Evolutionary conservation across 2,888 invertebrate genomes (phyloP), one percentile per base, ranked within the genome.

Genomic region (Archips crataeganus): DNA sequence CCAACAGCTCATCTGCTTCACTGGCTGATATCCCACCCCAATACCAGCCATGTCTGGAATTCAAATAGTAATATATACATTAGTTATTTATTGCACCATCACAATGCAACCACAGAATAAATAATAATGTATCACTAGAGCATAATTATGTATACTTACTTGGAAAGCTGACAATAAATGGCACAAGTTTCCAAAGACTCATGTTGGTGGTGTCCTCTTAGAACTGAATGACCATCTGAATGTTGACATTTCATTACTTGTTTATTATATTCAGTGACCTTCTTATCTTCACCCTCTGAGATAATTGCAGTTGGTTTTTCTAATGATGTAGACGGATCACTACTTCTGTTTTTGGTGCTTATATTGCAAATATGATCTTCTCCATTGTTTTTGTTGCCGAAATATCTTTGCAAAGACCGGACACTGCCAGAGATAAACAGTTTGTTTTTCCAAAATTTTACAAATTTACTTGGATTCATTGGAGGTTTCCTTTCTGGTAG

Each of bases 1-100:
- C 90, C 74, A 97, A 90, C 77, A 96, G 95, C 78, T 95, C 95
- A 83, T 97, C 97, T 13, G 97, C 97, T 83, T 97, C 96, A 81
- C 95, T 95, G 81, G 96, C 95, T 39, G 96, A 95, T 79, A 97
- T 95, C 47, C 96, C 96, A 71, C 97, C 97, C 97, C 97, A 97
- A 84, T 97, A 97, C 97, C 97, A 97, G 68, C 94, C 93, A 86
- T 94, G 92, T 89, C 96, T 94, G 84, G 36, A 87, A 89, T 76
- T 72, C 76, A 64, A 74, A 72, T 54, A 70, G 49, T 36, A 61
- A 49, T 47, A 15, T 47, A 60, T 13, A 23, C 23, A 75, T 42
- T 10, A 59, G 49, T 8, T 67, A 57, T 54, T 45, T 13, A 23
- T 49, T 32, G 2, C 54, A 54, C 51, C n/a, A 15, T 51, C 51